phyloP scores from a whole-genome alignment of 2,888 invertebrate genomes.

The Drosophila neutralis region DNA sequence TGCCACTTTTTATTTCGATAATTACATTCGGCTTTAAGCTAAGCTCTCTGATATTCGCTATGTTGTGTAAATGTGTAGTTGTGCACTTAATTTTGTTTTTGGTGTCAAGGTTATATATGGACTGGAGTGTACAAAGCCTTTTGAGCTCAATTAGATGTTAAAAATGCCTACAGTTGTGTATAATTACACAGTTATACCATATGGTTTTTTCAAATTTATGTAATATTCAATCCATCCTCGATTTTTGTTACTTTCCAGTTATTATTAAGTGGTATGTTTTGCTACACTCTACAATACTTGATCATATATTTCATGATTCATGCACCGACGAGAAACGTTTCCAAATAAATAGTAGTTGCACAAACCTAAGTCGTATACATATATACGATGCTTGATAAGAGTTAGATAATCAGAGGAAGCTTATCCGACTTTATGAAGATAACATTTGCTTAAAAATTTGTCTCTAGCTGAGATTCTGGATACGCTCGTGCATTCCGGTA shows the following conservation, averaged over 20 bases:
- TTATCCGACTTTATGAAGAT: not conserved
- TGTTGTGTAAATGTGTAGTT: not conserved
- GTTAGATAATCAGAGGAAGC: not conserved
- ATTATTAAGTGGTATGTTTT: not conserved
- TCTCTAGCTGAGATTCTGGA: not conserved
- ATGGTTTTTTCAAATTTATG: not conserved
- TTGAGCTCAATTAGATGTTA: not conserved
- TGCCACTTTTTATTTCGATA: not conserved
- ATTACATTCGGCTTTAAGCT: not conserved
- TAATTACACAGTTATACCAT: not conserved
- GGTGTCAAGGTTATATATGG: not conserved
- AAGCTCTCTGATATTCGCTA: not conserved
- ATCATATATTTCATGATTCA: not conserved
- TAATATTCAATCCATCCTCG: not conserved
- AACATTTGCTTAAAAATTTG: not conserved
- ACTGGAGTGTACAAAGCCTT: not conserved
- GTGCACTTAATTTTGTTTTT: not conserved
- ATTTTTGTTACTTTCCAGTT: not conserved
- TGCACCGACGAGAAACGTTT: not conserved
- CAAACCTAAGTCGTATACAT: not conserved
- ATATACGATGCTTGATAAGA: not conserved
- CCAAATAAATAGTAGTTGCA: not conserved
- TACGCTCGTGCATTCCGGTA: not conserved
- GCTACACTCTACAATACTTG: not conserved
- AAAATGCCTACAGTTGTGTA: not conserved